A percentile compares a stretch with the other conserved stretches of the same genome.
These are phyloP conservation scores for Spialia ferax DNA, from an alignment of 2,888 invertebrate species.

Conservation along the genomic window DNA sequence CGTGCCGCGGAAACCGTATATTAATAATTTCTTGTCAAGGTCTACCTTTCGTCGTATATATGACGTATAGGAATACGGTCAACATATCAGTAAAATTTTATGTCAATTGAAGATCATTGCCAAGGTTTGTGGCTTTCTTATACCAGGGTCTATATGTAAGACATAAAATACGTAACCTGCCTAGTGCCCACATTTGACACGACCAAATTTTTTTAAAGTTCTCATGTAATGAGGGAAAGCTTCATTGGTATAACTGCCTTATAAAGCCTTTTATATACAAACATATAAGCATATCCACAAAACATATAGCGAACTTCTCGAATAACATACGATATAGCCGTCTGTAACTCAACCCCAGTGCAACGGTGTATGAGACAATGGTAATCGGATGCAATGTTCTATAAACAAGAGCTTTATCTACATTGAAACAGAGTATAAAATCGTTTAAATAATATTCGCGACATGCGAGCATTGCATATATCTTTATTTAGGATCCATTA, in stretches of 20 bases:
- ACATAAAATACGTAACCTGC: too few species aligned
- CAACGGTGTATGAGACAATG: slow-evolving; percentile 29
- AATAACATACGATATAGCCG: slow-evolving; percentile 31
- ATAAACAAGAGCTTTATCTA: not conserved
- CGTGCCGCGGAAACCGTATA: slow-evolving; percentile 42
- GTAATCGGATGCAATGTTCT: slow-evolving; percentile 16
- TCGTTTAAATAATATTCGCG: not conserved
- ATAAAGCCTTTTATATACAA: not conserved
- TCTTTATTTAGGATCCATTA: not conserved
- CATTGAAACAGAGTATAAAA: slow-evolving; percentile 10
- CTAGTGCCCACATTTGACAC: too few species aligned
- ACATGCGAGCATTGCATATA: not conserved
- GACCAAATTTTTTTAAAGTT: too few species aligned
- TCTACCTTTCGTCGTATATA: slow-evolving; percentile 16
- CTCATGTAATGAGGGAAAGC: not conserved
- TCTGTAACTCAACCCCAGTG: slow-evolving; percentile 29
- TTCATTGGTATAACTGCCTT: not conserved
- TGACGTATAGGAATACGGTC: not conserved
- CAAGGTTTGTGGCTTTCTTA: not conserved
- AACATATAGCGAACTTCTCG: slow-evolving; percentile 21
- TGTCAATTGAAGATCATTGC: slow-evolving; percentile 5
- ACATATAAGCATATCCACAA: not conserved
- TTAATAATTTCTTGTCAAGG: slow-evolving; percentile 30
- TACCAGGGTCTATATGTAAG: too few species aligned
- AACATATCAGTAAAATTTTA: not conserved